Percentiles rank a stretch among this genome's conserved stretches.
These are phyloP conservation scores for Dasypus novemcinctus DNA, from an alignment of 2,113 vertebrate genomes.

Conservation along the genomic window DNA sequence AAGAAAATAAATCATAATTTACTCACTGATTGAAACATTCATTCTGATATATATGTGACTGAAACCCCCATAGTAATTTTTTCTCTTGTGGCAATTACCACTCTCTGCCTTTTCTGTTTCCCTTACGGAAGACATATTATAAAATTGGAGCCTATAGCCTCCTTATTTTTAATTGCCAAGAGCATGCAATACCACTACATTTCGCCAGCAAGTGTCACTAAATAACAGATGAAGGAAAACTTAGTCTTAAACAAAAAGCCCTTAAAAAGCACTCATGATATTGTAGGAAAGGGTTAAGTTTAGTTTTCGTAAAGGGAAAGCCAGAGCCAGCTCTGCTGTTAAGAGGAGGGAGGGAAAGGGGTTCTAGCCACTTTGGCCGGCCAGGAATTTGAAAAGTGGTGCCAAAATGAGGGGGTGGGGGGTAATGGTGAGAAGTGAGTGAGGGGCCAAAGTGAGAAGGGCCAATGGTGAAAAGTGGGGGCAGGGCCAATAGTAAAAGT, in stretches of 20 bases:
- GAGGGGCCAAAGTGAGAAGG: too few relatives aligned
- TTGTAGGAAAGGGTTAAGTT: too few relatives aligned
- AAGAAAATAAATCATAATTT: conserved; percentile 15
- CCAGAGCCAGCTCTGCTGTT: too few relatives aligned
- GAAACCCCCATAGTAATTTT: neutral
- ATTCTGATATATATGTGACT: neutral
- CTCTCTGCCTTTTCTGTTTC: neutral
- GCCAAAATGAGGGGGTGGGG: too few relatives aligned
- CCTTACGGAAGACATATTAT: neutral
- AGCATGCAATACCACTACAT: neutral
- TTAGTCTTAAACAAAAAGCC: neutral
- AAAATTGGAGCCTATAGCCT: neutral
- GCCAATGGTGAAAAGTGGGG: too few relatives aligned
- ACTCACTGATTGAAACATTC: neutral
- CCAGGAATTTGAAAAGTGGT: too few relatives aligned
- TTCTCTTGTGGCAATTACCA: neutral
- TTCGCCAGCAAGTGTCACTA: conserved; percentile 9
- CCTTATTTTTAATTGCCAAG: neutral
- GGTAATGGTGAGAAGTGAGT: too few relatives aligned
- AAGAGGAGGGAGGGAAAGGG: too few relatives aligned
- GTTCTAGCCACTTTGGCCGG: too few relatives aligned
- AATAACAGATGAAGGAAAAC: conserved; percentile 13
- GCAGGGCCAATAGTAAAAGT: too few relatives aligned
- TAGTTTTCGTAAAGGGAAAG: too few relatives aligned
- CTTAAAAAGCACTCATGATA: neutral